Base-by-base conservation (phyloP, 2,888 invertebrate species). In the Chalcosyrphus nemorum region DNA sequence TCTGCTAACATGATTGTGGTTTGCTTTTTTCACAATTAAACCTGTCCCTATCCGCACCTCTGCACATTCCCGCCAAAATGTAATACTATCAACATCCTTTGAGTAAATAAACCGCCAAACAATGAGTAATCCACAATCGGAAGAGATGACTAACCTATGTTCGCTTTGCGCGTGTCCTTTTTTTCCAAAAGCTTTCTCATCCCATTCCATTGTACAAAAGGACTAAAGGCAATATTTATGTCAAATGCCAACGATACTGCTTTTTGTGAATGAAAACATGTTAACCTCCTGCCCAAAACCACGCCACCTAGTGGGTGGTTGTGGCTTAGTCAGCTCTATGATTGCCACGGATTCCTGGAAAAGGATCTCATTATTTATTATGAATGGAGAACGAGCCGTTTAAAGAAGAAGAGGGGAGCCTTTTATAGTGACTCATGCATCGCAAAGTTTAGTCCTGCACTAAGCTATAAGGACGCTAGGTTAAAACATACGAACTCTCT, bases 281-380 rank as follows among this genome's bases (percentile, higher is more conserved):
- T 45, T 13, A 35, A 7, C 45, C 56, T 35, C 68, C 27, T 21
- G 43, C 19, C 50, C n/a, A n/a, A 35, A 59, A 43, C 38, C 52
- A 35, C 32, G 27, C 35, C 66, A 15, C 81, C 54, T 29, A 38
- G 17, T 57, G 45, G 81, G 72, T 27, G 65, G 65, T 32, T 65
- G 54, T 4, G 54, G 9, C 66, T 82, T 72, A 82, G 82, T 82
- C 82, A 82, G 82, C 82, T 24, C 66, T 56, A 54, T 71, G 81
- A 81, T 77, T 77, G 77, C 71, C 61, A 19, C 32, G 56, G 68
- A 78, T 82, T 82, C 82, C 41, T 82, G 78, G 82, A 82, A 82
- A 82, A 82, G 78, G 72, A 82, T 78, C 66, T 54, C 78, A 82
- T 82, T 78, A 78, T 78, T 68, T 82, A 82, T 78, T 82, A 82